Percentiles rank a stretch among this genome's conserved stretches.
Conservation (phyloP, 2,113 vertebrate species). For the Nesogale talazaci region DNA sequence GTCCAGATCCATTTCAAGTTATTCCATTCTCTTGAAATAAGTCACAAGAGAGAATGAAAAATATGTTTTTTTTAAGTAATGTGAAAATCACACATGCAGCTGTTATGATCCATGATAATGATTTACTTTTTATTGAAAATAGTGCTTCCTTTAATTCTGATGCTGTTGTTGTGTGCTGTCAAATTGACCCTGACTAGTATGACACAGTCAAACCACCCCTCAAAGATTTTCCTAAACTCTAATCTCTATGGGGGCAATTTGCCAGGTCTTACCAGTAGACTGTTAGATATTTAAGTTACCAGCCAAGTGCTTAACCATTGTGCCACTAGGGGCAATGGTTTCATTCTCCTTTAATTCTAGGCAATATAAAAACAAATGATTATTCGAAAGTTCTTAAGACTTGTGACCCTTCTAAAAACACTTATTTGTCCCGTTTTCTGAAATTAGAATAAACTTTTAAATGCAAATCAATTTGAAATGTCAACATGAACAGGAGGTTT, state of each 20-base stretch:
- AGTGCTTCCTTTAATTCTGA: too few relatives aligned
- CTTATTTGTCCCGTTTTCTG: neutral
- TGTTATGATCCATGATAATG: too few relatives aligned
- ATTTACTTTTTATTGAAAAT: too few relatives aligned
- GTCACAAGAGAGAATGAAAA: neutral
- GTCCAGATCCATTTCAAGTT: neutral
- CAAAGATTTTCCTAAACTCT: neutral
- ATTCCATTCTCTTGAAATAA: conserved; percentile 19
- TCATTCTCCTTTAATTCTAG: too few relatives aligned
- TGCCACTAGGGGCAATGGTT: too few relatives aligned
- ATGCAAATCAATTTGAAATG: conserved; percentile 13
- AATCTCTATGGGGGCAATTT: neutral
- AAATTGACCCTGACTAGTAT: too few relatives aligned
- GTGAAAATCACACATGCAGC: neutral
- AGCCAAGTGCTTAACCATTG: too few relatives aligned
- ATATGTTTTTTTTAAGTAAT: neutral
- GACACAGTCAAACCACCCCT: too few relatives aligned
- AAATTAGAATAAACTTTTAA: neutral
- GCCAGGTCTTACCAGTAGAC: too few relatives aligned
- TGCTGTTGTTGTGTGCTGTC: too few relatives aligned
- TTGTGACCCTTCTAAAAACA: conserved; percentile 14
- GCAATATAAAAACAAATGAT: neutral
- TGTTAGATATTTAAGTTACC: too few relatives aligned
- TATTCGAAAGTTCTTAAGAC: conserved; percentile 31
- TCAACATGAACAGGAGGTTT: neutral